phyloP scores from a whole-genome alignment of 2,797 vertebrate species.

The Spinus olivaceus region DNA sequence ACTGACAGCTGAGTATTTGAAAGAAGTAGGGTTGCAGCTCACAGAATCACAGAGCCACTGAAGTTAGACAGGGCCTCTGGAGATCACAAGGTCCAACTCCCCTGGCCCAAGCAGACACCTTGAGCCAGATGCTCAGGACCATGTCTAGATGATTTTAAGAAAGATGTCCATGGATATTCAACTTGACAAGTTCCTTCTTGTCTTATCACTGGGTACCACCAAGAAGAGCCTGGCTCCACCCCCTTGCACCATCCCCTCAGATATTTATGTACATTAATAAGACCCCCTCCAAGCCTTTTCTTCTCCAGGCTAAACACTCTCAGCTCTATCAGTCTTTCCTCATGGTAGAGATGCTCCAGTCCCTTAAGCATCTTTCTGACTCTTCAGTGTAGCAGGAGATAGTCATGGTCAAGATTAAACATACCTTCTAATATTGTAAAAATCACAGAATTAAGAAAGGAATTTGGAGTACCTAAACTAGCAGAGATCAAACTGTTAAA shows the following conservation, averaged over 20 bases:
- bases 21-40: background rate
- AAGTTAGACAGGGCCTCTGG: background rate
- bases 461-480: background rate
- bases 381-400: background rate
- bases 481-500: background rate
- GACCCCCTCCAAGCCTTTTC: background rate
- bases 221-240: background rate
- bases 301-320: background rate
- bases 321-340: background rate
- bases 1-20: background rate
- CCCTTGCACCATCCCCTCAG: background rate
- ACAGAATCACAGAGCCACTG: background rate
- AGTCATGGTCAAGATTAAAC: background rate
- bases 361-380: background rate
- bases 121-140: fast-evolving
- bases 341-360: background rate
- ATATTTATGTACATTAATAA: background rate
- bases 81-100: background rate
- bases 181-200: background rate
- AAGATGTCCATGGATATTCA: background rate
- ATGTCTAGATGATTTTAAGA: fast-evolving
- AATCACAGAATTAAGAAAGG: background rate
- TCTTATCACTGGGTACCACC: background rate
- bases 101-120: background rate
- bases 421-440: background rate